Evolutionary conservation across 2,797 vertebrate genomes (phyloP).

Genomic region (Helicolenus hilgendorfi): DNA sequence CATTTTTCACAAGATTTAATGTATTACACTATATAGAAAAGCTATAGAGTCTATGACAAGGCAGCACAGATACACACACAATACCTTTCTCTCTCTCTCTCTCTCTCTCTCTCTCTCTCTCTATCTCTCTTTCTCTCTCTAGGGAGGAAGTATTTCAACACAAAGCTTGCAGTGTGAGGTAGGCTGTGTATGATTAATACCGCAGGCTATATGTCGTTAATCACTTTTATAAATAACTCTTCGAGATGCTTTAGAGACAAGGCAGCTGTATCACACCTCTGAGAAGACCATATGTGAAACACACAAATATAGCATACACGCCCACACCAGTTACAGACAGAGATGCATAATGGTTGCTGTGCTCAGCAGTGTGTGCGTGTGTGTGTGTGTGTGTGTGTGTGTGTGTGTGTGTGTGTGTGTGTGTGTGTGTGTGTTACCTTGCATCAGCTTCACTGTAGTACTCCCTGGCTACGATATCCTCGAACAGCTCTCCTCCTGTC

Average conservation of each 20-base stretch:
- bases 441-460: conserved; percentile 99
- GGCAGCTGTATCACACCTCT: conserved; percentile 73
- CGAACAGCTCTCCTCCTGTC: conserved; percentile 97
- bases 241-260: conserved; percentile 65
- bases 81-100: background rate
- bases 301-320: conserved; percentile 30
- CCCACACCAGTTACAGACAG: conserved; percentile 23
- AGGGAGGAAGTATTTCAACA: conserved; percentile 48
- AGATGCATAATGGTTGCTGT: conserved; percentile 59
- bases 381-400: conserved; percentile 30
- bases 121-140: conserved; percentile 16
- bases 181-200: conserved; percentile 81
- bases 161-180: conserved; percentile 52
- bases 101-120: conserved; percentile 5
- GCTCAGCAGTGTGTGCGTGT: conserved; percentile 32
- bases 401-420: conserved; percentile 30
- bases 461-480: conserved; percentile 98
- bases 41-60: conserved; percentile 2
- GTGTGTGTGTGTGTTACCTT: conserved; percentile 89
- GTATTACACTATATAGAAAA: conserved; percentile 2
- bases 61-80: conserved; percentile 14
- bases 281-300: conserved; percentile 68
- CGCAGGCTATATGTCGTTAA: conserved; percentile 78
- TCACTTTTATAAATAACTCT: conserved; percentile 88
- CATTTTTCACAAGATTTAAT: conserved; percentile 17